Conservation (phyloP, 2,797 vertebrate genomes). For the Capromys pilorides region DNA sequence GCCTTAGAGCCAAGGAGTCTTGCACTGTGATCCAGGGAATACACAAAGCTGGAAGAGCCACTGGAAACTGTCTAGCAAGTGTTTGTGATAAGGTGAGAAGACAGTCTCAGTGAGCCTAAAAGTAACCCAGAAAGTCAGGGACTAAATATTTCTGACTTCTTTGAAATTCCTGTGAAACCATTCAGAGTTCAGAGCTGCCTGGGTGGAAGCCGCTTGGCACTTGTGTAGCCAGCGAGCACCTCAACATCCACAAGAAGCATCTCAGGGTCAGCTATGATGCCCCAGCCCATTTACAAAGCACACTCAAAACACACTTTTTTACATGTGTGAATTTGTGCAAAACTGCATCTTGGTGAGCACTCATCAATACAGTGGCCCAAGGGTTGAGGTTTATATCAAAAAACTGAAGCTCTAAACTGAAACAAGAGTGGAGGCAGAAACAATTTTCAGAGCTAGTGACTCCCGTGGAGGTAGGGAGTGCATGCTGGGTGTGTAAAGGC, state of each 20-base stretch:
- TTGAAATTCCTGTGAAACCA: not conserved
- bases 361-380: not conserved
- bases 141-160: not conserved
- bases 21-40: not conserved
- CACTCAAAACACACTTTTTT: not conserved
- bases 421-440: not conserved
- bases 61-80: not conserved
- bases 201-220: not conserved
- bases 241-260: too few relatives aligned
- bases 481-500: too few relatives aligned
- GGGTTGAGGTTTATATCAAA: not conserved
- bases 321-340: slow-evolving; percentile 37
- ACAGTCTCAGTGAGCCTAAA: not conserved
- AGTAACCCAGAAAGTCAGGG: not conserved
- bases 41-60: not conserved
- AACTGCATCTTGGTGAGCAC: not conserved
- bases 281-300: not conserved
- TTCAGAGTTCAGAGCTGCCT: not conserved
- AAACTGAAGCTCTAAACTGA: not conserved
- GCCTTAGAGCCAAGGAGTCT: not conserved
- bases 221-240: not conserved
- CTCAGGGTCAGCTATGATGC: not conserved
- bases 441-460: accelerated
- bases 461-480: accelerated
- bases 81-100: accelerated